Conservation (phyloP, 2,113 vertebrate genomes). For the Okapia johnstoni region DNA sequence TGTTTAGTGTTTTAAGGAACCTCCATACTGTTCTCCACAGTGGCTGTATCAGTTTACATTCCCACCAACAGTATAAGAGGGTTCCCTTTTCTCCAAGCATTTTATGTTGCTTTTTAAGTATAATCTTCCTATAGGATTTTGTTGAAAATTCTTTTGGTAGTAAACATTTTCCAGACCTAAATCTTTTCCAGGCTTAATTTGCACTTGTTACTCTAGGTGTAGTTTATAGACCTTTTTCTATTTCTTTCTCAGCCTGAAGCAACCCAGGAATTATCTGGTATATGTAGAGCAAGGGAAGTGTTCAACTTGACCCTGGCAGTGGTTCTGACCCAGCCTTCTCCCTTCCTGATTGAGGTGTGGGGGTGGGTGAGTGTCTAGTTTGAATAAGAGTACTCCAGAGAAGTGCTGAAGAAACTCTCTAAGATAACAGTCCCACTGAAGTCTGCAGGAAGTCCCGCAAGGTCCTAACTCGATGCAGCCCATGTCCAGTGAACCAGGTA, state of each 20-base stretch:
- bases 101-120: background rate
- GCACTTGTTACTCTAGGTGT: background rate
- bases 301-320: background rate
- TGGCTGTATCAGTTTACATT: background rate
- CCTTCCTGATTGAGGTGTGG: rapidly evolving
- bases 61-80: background rate
- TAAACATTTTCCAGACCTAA: constrained; percentile 17
- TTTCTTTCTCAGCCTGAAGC: background rate
- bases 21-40: background rate
- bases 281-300: background rate
- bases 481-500: background rate
- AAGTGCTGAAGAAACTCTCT: background rate
- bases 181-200: constrained; percentile 21
- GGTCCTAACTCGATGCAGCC: background rate
- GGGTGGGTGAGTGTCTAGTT: background rate
- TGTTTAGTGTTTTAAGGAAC: background rate
- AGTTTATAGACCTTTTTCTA: background rate
- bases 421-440: background rate
- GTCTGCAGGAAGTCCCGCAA: background rate
- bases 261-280: background rate
- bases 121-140: background rate
- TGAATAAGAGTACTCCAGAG: background rate
- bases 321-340: background rate
- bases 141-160: constrained; percentile 21
- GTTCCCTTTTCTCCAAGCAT: background rate